Conservation (phyloP, 2,113 vertebrate genomes). For the Neofelis nebulosa region DNA sequence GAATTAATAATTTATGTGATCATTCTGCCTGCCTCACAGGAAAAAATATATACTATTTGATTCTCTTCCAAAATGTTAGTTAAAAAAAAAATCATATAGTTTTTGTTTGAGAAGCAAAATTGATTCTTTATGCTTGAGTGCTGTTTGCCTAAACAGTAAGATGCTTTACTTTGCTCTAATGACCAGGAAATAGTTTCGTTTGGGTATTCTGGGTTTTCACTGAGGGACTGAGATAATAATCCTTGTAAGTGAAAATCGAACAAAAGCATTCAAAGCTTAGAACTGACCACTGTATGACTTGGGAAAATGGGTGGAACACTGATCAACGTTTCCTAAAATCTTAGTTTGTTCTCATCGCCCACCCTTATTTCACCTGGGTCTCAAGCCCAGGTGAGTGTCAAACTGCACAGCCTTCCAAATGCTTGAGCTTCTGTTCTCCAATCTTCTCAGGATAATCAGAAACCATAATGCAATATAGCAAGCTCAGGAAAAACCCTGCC, state of each 20-base stretch:
- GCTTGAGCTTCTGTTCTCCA: not conserved
- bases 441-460: not conserved
- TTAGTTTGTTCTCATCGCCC: not conserved
- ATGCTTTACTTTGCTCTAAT: not conserved
- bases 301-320: not conserved
- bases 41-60: not conserved
- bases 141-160: not conserved
- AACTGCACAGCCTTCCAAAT: slow-evolving; percentile 35
- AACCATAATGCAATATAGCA: not conserved
- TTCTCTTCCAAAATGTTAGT: not conserved
- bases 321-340: not conserved
- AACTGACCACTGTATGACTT: not conserved
- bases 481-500: not conserved
- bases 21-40: not conserved
- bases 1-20: not conserved
- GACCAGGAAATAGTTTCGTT: not conserved
- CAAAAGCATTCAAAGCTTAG: not conserved
- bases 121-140: not conserved
- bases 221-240: not conserved
- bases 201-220: not conserved
- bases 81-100: slow-evolving; percentile 24
- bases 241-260: not conserved
- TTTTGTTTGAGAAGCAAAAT: not conserved
- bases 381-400: not conserved
- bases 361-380: not conserved